Evolutionary conservation across 2,797 vertebrate species (phyloP).

Genomic region (Enteromius mattozi): DNA sequence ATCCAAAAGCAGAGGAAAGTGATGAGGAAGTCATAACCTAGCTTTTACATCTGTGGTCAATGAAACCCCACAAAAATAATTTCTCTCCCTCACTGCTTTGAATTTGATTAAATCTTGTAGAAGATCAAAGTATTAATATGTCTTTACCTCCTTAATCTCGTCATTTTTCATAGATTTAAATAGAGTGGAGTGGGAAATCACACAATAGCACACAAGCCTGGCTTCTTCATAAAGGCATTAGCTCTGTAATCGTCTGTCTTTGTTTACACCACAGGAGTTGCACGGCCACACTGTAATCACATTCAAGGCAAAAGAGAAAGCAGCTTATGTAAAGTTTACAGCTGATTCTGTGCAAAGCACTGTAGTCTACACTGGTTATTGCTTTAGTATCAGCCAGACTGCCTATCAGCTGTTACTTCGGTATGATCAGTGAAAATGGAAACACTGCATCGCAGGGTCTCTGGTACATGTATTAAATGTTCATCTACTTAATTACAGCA

Average conservation of each 20-base stretch:
- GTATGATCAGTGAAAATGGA: background rate
- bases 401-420: background rate
- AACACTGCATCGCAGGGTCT: background rate
- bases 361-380: constrained; percentile 15
- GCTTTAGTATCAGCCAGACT: constrained; percentile 23
- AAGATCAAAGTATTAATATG: constrained; percentile 75
- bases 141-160: constrained; percentile 76
- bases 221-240: constrained; percentile 79
- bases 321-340: constrained; percentile 67
- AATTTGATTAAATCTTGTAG: constrained; percentile 75
- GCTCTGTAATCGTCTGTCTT: constrained; percentile 74
- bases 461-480: background rate
- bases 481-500: background rate
- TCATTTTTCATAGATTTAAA: constrained; percentile 77
- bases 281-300: constrained; percentile 70
- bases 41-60: constrained; percentile 65
- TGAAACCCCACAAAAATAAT: constrained; percentile 71
- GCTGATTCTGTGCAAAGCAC: constrained; percentile 22
- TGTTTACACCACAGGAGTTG: constrained; percentile 67
- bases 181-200: constrained; percentile 71
- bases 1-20: background rate
- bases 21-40: constrained; percentile 65
- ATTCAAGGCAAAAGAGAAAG: constrained; percentile 73
- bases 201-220: constrained; percentile 69
- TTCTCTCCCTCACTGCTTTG: constrained; percentile 60